Evolutionary conservation across 2,797 vertebrate genomes (phyloP), one percentile per base, ranked within the genome.

Genomic region (Triplophysa yarkandensis): DNA sequence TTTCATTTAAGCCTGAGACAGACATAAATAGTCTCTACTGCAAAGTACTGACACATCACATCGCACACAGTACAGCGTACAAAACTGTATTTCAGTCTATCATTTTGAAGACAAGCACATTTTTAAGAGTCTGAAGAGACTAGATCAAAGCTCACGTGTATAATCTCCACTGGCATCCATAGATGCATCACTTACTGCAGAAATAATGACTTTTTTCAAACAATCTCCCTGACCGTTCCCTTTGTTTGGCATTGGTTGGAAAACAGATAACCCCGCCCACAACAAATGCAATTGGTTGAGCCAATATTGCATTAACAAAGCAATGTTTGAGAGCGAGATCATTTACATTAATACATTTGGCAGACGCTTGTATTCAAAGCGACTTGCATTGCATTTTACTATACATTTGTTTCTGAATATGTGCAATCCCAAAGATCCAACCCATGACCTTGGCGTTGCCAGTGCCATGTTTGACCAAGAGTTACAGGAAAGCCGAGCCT

Each of bases 21-120:
- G 71, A 74, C 71, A 57, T 74, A 62, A 78, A 78, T 68, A 74
- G 71, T 74, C 71, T 74, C 48, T 17, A 32, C 70, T 64, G 70
- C 57, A 54, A 36, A 60, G 55, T 57, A 57, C 66, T 64, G 65
- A 63, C 65, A 64, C 48, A 68, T 62, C 27, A 57, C 39, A 78
- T 30, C 25, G 27, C 63, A 25, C 43, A 71, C n/a, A 64, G 13
- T 43, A 64, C 13, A n/a, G 16, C 16, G 52, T 67, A 30, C 43
- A 54, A 63, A 54, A 57, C 25, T 39, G 16, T 65, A 65, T 64
- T 46, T 74, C 71, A 44, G 48, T 46, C 50, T 55, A n/a, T 55
- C 28, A 65, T 65, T 41, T 19, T 54, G 3, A 41, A 73, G 55
- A 43, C 71, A 30, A 64, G 44, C 19, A 30, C 0, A 25, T 55